phyloP scores from a whole-genome alignment of 2,888 invertebrate genomes.

The Drosophila niveifrons region DNA sequence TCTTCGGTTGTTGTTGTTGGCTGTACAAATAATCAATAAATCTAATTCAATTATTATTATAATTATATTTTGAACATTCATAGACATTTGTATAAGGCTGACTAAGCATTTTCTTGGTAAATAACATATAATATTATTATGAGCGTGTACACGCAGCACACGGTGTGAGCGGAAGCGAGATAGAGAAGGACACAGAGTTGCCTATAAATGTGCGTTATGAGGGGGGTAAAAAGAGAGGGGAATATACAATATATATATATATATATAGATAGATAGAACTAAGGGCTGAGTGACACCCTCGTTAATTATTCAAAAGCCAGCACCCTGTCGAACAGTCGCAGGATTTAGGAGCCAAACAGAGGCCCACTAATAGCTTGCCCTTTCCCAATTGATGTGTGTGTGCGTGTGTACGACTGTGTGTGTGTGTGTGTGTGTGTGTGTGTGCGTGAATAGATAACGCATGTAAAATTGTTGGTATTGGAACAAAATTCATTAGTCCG shows the following conservation, averaged over 20 bases:
- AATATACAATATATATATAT: background rate
- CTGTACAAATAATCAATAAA: constrained; percentile 81
- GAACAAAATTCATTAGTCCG: constrained; percentile 80
- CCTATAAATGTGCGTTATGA: background rate
- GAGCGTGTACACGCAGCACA: constrained; percentile 58
- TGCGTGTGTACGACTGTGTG: constrained; percentile 6
- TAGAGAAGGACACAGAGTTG: background rate
- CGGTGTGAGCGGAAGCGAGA: background rate
- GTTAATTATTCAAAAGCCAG: constrained; percentile 79
- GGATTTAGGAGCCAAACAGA: constrained; percentile 53
- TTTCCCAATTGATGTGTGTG: constrained; percentile 17
- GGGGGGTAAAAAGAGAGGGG: too few relatives aligned
- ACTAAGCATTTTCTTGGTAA: constrained; percentile 82
- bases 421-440: constrained; percentile 18
- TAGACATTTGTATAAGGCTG: constrained; percentile 82
- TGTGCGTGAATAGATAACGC: constrained; percentile 64
- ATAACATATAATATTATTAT: constrained; percentile 82
- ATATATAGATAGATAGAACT: constrained; percentile 8
- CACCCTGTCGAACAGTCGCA: constrained; percentile 63
- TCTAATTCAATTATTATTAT: constrained; percentile 82
- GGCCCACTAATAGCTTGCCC: constrained; percentile 62
- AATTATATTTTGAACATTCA: constrained; percentile 82
- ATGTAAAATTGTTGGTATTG: constrained; percentile 63
- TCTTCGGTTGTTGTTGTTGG: constrained; percentile 37
- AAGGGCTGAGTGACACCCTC: constrained; percentile 76